Conservation (phyloP, 2,888 invertebrate genomes). For the Chrysotoxum bicinctum region DNA sequence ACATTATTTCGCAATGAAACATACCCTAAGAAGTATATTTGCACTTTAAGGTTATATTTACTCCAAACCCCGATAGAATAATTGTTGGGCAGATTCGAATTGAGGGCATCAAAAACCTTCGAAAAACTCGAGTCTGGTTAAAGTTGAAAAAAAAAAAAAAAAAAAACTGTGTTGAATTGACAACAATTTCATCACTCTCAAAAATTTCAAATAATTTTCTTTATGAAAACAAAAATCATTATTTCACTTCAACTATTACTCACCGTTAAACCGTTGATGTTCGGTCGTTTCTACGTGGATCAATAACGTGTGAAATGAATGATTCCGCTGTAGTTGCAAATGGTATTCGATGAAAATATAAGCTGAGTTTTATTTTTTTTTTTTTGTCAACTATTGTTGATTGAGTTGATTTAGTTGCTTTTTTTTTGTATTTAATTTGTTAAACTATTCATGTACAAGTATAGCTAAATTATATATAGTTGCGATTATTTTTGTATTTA, state of each 20-base stretch:
- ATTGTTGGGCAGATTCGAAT: too few relatives aligned
- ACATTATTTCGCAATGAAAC: too few relatives aligned
- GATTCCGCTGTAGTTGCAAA: conserved; percentile 51
- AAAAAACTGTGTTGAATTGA: too few relatives aligned
- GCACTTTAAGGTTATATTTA: too few relatives aligned
- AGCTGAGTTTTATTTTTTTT: conserved; percentile 1
- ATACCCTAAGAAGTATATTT: too few relatives aligned
- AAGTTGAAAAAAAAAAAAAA: too few relatives aligned
- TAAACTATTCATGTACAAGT: conserved; percentile 42
- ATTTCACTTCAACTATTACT: conserved; percentile 26
- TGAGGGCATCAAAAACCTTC: too few relatives aligned
- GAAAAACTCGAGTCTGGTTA: too few relatives aligned
- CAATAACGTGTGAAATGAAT: conserved; percentile 71
- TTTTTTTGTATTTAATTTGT: conserved; percentile 27
- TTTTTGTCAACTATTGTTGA: not conserved
- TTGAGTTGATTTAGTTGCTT: conserved; percentile 22
- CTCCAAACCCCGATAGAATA: too few relatives aligned
- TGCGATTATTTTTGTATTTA: conserved; percentile 35
- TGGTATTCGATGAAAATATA: conserved; percentile 35
- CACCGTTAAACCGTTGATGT: conserved; percentile 75
- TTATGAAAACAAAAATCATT: not conserved
- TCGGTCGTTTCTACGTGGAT: conserved; percentile 74
- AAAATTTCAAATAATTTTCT: too few relatives aligned
- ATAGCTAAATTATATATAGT: conserved; percentile 23
- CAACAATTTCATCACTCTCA: too few relatives aligned